Conservation (phyloP, 1,140 invertebrate species). For the Eueides isabella region DNA sequence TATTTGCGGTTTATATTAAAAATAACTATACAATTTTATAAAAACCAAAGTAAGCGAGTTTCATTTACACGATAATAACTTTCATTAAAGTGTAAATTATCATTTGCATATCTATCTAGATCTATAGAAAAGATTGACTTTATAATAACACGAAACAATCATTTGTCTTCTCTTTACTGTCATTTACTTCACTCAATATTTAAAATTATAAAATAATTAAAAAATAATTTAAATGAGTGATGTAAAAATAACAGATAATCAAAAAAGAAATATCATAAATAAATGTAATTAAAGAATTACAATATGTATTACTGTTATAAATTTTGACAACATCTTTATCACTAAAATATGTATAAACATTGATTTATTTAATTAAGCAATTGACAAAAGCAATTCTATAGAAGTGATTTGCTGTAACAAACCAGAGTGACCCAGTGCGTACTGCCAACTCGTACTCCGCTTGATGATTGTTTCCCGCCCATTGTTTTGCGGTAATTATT, state of each 20-base stretch:
- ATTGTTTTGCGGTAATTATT: slow-evolving; percentile 48
- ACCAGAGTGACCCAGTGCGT: slow-evolving; percentile 35
- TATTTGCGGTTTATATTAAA: neutral
- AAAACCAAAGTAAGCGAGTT: neutral
- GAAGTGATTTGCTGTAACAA: slow-evolving; percentile 1
- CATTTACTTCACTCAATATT: neutral
- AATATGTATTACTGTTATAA: too few relatives aligned
- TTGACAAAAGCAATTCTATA: neutral
- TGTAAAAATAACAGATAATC: neutral
- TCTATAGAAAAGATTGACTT: neutral
- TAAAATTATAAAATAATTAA: neutral
- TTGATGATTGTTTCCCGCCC: slow-evolving; percentile 58
- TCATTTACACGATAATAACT: neutral
- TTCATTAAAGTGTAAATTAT: neutral
- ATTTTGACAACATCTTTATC: too few relatives aligned
- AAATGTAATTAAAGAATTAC: too few relatives aligned
- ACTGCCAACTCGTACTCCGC: slow-evolving; percentile 6
- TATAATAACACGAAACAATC: neutral
- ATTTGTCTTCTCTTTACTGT: neutral
- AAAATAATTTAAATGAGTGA: neutral
- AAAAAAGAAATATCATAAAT: too few relatives aligned
- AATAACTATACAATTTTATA: neutral
- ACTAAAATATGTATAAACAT: too few relatives aligned
- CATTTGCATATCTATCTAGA: slow-evolving; percentile 4
- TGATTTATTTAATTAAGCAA: neutral